Conservation (phyloP, 2,888 invertebrate species). For the Latheticus oryzae region DNA sequence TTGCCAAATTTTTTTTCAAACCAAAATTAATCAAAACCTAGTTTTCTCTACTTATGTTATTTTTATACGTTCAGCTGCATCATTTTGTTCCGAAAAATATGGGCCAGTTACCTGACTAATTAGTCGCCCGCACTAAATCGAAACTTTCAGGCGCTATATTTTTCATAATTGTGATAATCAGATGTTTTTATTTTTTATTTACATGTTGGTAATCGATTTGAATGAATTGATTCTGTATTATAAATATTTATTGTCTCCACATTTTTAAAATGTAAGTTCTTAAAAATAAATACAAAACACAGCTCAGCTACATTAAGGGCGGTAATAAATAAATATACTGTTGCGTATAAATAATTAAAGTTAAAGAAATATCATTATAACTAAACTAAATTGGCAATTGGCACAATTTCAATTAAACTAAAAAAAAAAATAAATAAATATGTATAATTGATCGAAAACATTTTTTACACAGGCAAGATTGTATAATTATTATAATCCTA, state of each 20-base stretch:
- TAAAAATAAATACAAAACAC: conserved; percentile 43
- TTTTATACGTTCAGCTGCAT: no score
- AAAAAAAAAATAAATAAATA: conserved; percentile 37
- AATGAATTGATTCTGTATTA: conserved; percentile 1
- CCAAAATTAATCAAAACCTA: no score
- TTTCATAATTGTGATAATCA: no score
- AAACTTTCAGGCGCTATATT: no score
- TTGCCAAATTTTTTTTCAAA: no score
- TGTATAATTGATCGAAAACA: conserved; percentile 11
- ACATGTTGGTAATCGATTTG: no score
- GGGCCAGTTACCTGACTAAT: no score
- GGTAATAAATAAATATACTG: conserved; percentile 40
- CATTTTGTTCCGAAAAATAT: no score
- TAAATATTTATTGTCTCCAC: conserved; percentile 33
- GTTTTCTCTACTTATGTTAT: no score
- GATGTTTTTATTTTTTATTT: no score
- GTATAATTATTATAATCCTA: conserved; percentile 28
- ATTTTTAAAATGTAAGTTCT: conserved; percentile 31
- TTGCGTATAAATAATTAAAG: conserved; percentile 29
- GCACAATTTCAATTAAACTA: conserved; percentile 44
- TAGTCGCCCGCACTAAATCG: no score
- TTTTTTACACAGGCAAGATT: conserved; percentile 43
- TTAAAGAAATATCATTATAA: conserved; percentile 10
- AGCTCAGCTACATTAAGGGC: conserved; percentile 43
- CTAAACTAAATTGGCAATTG: conserved; percentile 45